phyloP scores from a whole-genome alignment of 1,140 invertebrate genomes.

The Argopecten irradians region DNA sequence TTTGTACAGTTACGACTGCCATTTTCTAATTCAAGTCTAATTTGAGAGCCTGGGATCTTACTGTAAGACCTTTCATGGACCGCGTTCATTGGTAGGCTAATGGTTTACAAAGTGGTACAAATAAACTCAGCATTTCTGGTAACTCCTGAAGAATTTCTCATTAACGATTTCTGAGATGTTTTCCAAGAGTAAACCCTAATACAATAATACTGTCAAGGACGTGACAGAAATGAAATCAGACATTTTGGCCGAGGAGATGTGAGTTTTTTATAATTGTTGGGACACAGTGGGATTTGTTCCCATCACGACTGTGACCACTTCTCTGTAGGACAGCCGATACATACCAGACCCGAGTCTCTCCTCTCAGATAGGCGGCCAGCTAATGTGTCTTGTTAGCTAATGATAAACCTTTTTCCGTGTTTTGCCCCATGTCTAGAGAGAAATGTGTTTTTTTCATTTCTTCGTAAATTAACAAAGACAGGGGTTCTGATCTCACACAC shows the following conservation, averaged over 20 bases:
- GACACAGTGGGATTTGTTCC: neutral
- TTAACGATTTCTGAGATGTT: neutral
- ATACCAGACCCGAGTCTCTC: neutral
- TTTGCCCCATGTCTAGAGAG: constrained; percentile 1
- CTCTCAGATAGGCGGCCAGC: neutral
- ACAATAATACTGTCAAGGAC: neutral
- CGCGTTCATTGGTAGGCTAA: neutral
- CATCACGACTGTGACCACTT: constrained; percentile 6
- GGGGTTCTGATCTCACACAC: neutral
- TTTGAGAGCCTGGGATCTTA: neutral
- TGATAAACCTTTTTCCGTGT: neutral
- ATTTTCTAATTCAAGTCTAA: neutral
- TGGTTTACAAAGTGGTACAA: neutral
- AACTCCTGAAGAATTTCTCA: neutral
- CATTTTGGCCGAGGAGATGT: neutral
- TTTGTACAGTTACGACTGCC: neutral
- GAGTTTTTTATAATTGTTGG: constrained; percentile 18
- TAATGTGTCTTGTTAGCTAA: constrained; percentile 22
- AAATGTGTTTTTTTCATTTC: constrained; percentile 16
- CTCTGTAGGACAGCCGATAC: neutral
- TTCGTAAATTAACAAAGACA: neutral
- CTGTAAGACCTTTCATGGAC: neutral
- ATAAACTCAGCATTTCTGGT: neutral
- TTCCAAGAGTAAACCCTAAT: neutral
- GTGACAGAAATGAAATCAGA: neutral